These are phyloP conservation scores for Sapayoa aenigma DNA, from an alignment of 2,113 vertebrate genomes.

Conservation along the genomic window DNA sequence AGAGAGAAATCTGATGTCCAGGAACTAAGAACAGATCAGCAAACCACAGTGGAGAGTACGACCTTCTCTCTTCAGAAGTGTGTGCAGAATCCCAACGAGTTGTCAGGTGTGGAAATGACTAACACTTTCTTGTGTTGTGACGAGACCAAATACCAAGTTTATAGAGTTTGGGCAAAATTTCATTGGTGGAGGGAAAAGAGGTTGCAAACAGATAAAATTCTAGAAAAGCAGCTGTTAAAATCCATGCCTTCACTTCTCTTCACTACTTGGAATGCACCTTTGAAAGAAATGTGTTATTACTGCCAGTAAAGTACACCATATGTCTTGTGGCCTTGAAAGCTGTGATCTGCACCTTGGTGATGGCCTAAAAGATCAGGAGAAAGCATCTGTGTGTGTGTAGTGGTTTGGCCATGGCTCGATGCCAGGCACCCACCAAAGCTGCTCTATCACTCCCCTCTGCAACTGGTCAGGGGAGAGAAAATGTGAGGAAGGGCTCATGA, in stretches of 20 bases:
- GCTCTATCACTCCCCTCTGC: neutral
- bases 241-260: neutral
- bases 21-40: neutral
- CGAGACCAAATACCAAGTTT: neutral
- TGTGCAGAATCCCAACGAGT: neutral
- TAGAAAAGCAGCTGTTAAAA: neutral
- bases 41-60: neutral
- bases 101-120: slow-evolving; percentile 50
- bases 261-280: neutral
- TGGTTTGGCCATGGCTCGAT: neutral
- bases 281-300: neutral
- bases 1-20: neutral
- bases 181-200: neutral
- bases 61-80: neutral
- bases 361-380: neutral
- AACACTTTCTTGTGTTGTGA: neutral
- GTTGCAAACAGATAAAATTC: neutral
- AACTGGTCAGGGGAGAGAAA: neutral
- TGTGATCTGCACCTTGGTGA: neutral
- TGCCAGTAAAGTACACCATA: neutral
- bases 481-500: neutral
- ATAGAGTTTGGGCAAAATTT: neutral
- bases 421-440: neutral
- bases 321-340: neutral
- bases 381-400: neutral